These are phyloP conservation scores for Sycophila sp. DNA, from an alignment of 1,140 invertebrate genomes.

Conservation along the genomic window DNA sequence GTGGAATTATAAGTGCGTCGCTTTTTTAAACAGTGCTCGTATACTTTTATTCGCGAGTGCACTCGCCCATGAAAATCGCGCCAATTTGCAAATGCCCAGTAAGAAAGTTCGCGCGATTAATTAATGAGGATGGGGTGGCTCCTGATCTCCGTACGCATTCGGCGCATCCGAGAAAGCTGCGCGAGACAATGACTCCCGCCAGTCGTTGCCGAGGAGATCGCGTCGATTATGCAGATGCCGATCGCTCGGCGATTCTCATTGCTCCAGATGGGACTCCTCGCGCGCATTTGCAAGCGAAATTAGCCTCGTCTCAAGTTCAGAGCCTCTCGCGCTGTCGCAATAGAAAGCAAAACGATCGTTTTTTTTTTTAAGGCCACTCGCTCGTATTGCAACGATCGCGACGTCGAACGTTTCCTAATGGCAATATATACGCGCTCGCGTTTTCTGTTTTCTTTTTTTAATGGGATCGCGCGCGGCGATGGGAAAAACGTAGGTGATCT, in stretches of 20 bases:
- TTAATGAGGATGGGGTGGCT: no score
- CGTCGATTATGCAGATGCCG: conserved; percentile 8
- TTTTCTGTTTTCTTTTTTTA: background rate
- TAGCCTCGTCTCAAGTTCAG: conserved; percentile 32
- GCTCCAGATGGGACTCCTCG: conserved; percentile 33
- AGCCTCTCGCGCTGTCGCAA: background rate
- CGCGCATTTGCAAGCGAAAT: conserved; percentile 39
- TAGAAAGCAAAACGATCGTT: conserved; percentile 1
- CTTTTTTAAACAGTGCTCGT: no score
- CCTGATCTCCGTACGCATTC: no score
- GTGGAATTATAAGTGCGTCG: no score
- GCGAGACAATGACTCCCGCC: no score
- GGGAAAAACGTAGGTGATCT: background rate
- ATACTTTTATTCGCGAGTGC: no score
- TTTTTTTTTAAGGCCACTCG: background rate
- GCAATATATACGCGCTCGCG: no score
- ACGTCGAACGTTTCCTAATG: no score
- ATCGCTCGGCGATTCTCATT: conserved; percentile 42
- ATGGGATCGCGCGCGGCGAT: background rate
- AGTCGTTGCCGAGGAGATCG: no score
- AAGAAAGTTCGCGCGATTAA: no score
- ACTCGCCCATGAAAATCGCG: no score
- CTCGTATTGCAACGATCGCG: background rate
- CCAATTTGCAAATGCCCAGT: no score
- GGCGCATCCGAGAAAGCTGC: background rate